Evolutionary conservation across 1,140 invertebrate species (phyloP), one percentile per base, ranked within the genome.

Genomic region (Neodiprion fabricii): DNA sequence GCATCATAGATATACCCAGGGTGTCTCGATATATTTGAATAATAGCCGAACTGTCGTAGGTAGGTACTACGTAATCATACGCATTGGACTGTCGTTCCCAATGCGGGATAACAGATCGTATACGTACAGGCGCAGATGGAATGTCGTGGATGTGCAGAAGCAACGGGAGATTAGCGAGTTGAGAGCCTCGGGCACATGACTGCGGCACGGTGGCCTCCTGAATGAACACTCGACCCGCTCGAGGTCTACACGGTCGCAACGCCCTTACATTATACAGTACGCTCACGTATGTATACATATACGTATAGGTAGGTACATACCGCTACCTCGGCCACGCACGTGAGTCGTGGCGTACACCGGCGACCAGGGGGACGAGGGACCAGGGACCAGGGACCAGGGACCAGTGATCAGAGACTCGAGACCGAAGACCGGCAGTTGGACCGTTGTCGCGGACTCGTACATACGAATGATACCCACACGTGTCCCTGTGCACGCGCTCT

Each of bases 171-270:
- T 80, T 79, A 77, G 79, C 80, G 84, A 81, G 81, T 85, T 81
- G 82, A 85, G 84, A 84, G 83, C 85, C 84, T 82, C 81, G 81
- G 84, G 82, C 85, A 85, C 85, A 85, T 87, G 85, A 83, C 83
- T 40, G 75, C 70, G 73, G 74, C 77, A 53, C 67, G 73, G 75
- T 80, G 76, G 76, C 48, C 48, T 86, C 82, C 81, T 86, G 84
- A 86, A 86, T 85, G 85, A 84, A 85, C 75, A 75, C 74, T 77
- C 77, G 77, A 75, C 74, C 77, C 65, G 28, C 69, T 17, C 66
- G 21, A 61, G 53, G 53, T 14, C 53, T 4, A 61, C 17, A 28
- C 61, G 21, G 68, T 17, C 67, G 67, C 67, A 23, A 47, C 72
- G 23, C 40, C 11, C 11, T n/a, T 72, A 10, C 48, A 9, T 50